A percentile compares a stretch with the other conserved stretches of the same genome.
These are phyloP conservation scores for Prunella strophiata DNA, from an alignment of 2,797 vertebrate species.

Conservation along the genomic window DNA sequence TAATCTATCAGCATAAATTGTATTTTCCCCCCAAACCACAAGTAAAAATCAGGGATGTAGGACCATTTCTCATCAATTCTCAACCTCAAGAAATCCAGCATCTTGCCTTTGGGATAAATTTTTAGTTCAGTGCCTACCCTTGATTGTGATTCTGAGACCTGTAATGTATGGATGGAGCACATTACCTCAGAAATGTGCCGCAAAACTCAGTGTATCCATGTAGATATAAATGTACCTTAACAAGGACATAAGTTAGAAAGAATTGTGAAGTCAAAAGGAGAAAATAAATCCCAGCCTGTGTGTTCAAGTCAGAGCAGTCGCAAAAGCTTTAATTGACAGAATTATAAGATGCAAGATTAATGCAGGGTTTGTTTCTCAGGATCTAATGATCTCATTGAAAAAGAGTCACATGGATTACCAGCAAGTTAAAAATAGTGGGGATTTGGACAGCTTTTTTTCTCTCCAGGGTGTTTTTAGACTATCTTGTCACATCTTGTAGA, in stretches of 20 bases:
- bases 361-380: not conserved
- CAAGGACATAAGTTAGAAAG: not conserved
- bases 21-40: not conserved
- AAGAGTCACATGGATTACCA: not conserved
- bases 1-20: not conserved
- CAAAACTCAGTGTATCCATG: fast-evolving
- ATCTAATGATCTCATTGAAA: not conserved
- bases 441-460: not conserved
- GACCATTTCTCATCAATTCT: not conserved
- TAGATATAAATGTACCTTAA: not conserved
- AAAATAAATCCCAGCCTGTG: not conserved
- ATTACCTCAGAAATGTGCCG: not conserved
- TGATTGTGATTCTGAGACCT: not conserved
- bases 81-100: not conserved
- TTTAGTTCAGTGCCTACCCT: not conserved
- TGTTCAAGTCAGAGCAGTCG: not conserved
- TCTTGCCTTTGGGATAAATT: not conserved
- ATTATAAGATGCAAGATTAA: not conserved
- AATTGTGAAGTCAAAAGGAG: not conserved
- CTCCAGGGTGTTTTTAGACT: not conserved
- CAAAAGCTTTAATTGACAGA: not conserved
- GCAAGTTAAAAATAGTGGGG: not conserved
- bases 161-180: not conserved
- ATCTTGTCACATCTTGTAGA: not conserved
- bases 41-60: not conserved